Conservation (phyloP, 2,888 invertebrate species). For the Parasteatoda lunata region DNA sequence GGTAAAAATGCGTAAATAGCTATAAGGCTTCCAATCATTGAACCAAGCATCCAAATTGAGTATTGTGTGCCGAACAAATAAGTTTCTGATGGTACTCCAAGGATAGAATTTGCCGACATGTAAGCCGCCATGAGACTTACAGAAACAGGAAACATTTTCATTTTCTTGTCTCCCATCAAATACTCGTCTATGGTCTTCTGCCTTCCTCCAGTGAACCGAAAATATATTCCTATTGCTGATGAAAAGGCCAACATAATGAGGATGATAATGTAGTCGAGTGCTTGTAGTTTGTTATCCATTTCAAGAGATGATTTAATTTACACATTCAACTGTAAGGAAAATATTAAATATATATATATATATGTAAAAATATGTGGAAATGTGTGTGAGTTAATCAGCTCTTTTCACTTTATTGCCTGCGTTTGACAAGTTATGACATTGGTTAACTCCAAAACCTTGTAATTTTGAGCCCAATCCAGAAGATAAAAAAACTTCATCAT, state of each 20-base stretch:
- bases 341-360: no score
- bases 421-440: no score
- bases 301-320: no score
- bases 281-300: no score
- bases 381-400: no score
- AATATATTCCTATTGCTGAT: slow-evolving; percentile 83
- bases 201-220: slow-evolving; percentile 88
- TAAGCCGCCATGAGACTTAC: slow-evolving; percentile 93
- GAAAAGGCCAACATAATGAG: slow-evolving; percentile 22
- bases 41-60: slow-evolving; percentile 84
- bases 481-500: no score
- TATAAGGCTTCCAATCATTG: slow-evolving; percentile 84
- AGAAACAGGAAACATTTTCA: slow-evolving; percentile 86
- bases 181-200: slow-evolving; percentile 83
- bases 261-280: slow-evolving; percentile 34
- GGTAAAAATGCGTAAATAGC: slow-evolving; percentile 86
- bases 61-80: slow-evolving; percentile 89
- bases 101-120: slow-evolving; percentile 84
- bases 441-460: no score
- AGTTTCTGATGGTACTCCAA: slow-evolving; percentile 92
- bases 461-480: no score
- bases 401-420: no score
- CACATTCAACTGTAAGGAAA: no score
- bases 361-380: no score
- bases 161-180: slow-evolving; percentile 85